Evolutionary conservation across 2,797 vertebrate genomes (phyloP).

Genomic region (Lithobates sylvaticus): DNA sequence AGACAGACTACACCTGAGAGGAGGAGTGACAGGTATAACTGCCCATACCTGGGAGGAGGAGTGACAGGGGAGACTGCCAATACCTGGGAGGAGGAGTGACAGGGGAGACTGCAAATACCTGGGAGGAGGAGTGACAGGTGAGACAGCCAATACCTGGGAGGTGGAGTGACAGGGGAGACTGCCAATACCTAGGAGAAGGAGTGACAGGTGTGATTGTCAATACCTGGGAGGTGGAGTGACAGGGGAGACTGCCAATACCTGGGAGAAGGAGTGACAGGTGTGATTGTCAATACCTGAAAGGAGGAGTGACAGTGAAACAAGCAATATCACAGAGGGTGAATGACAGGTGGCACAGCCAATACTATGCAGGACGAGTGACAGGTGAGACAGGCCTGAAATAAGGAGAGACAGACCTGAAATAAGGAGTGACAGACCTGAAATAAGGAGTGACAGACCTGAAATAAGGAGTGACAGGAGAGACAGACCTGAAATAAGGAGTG

Average conservation of each 20-base stretch:
- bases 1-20: neutral
- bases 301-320: neutral
- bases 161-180: neutral
- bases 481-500: too few species aligned
- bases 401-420: too few species aligned
- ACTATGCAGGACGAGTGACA: too few species aligned
- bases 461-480: too few species aligned
- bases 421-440: too few species aligned
- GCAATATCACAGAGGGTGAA: too few species aligned
- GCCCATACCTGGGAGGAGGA: neutral
- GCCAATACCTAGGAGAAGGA: neutral
- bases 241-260: neutral
- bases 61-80: neutral
- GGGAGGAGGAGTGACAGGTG: neutral
- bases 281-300: neutral
- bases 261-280: neutral
- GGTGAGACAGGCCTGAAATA: too few species aligned
- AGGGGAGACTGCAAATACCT: neutral
- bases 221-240: neutral
- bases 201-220: neutral
- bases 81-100: neutral
- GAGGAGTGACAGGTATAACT: too few species aligned
- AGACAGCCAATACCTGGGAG: neutral
- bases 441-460: too few species aligned
- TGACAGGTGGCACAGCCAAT: too few species aligned